A percentile compares a stretch with the other conserved stretches of the same genome.
Evolutionary conservation across 2,888 invertebrate species (phyloP).

Genomic region (Lymantria monacha): DNA sequence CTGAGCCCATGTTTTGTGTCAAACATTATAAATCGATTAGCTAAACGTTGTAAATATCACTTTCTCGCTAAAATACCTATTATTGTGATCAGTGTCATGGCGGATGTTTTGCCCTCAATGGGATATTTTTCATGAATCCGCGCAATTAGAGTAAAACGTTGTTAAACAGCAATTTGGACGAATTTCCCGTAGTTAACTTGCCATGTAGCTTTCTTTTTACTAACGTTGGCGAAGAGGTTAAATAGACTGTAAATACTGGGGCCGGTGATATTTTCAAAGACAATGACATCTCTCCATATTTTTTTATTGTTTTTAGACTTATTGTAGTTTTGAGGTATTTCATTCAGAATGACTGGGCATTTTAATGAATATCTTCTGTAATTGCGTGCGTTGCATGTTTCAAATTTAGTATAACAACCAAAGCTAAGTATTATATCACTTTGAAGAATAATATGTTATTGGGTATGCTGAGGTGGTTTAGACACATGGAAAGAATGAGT

Average conservation of each 20-base stretch:
- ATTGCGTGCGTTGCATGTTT: too few species aligned
- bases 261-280: slow-evolving; percentile 19
- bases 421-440: too few species aligned
- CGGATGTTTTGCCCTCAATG: slow-evolving; percentile 51
- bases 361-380: too few species aligned
- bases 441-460: too few species aligned
- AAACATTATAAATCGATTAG: too few species aligned
- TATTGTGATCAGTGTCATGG: slow-evolving; percentile 62
- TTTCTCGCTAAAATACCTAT: slow-evolving; percentile 59
- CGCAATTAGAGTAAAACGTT: slow-evolving; percentile 75
- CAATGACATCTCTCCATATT: slow-evolving; percentile 5
- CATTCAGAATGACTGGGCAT: background rate
- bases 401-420: too few species aligned
- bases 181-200: slow-evolving; percentile 72
- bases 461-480: too few species aligned
- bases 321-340: slow-evolving; percentile 8
- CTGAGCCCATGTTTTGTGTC: too few species aligned
- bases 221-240: slow-evolving; percentile 55
- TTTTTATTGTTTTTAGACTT: background rate
- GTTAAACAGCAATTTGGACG: slow-evolving; percentile 70
- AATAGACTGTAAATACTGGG: slow-evolving; percentile 71
- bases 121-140: slow-evolving; percentile 59
- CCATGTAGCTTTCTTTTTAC: slow-evolving; percentile 74
- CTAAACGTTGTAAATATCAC: background rate
- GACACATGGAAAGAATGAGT: too few species aligned